Conservation (phyloP, 2,888 invertebrate species). For the Heliconius sara region DNA sequence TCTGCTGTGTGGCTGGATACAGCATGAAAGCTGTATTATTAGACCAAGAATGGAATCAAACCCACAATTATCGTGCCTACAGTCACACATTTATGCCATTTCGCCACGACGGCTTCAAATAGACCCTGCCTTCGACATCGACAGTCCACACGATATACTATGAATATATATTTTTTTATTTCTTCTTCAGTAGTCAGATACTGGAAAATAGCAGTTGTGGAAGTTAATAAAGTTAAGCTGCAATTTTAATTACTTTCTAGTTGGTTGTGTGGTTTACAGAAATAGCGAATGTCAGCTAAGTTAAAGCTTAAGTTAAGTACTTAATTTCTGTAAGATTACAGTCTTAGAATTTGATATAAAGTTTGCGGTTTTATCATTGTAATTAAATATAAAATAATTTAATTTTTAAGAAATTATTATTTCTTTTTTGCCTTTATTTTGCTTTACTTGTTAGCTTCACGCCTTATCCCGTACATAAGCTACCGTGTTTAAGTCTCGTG, state of each 20-base stretch:
- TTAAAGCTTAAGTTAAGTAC: not conserved
- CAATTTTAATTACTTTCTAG: slow-evolving; percentile 7
- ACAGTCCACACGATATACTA: too few species aligned
- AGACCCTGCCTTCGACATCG: too few species aligned
- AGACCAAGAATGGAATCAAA: too few species aligned
- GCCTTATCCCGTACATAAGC: too few species aligned
- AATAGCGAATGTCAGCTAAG: not conserved
- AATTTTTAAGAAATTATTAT: not conserved
- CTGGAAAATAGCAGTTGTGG: not conserved
- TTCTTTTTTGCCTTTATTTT: not conserved
- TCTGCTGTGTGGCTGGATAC: too few species aligned
- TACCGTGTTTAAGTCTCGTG: too few species aligned
- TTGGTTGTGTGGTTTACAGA: not conserved
- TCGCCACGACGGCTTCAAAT: too few species aligned
- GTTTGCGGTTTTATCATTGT: too few species aligned
- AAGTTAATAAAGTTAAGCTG: not conserved
- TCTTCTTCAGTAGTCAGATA: not conserved
- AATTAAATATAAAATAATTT: not conserved
- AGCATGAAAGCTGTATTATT: too few species aligned
- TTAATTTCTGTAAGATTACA: not conserved
- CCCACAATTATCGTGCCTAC: too few species aligned
- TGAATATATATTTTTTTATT: not conserved
- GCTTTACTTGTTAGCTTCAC: too few species aligned
- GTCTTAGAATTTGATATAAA: not conserved
- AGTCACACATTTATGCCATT: too few species aligned